Base-by-base conservation (phyloP, 2,888 invertebrate species). In the Aricia artaxerxes region DNA sequence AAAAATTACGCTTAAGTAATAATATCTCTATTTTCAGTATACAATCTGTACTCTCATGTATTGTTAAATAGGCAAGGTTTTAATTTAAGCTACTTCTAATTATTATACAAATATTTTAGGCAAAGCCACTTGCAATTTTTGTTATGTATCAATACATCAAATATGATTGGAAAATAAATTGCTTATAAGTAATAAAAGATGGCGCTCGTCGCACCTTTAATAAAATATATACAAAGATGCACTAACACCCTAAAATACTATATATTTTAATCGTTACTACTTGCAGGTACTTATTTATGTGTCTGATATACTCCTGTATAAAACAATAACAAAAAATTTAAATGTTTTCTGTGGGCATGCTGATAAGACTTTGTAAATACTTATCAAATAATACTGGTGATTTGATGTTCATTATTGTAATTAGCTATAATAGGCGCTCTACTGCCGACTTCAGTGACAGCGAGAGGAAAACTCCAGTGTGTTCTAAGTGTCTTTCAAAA, bases 341-440 rank as follows among this genome's bases (percentile, higher is more conserved):
- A 7, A 64, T 31, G 64, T 24, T 31, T 31, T 31, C 64, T 64
- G 31, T 64, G 31, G 64, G 64, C 11, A 64, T 24, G 64, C 64
- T 24, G 64, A 64, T 11, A 64, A 64, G 64, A 64, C 31, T 64
- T 64, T 64, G 64, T 64, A 64, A 64, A 64, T 64, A 64, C 64
- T 64, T 24, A 64, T 31, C 64, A 31, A 64, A 9, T 64, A 31
- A 64, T 24, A 64, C 64, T 64, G 31, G 64, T 64, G 31, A 64
- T 31, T 64, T 9, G 64, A 31, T 64, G 11, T 64, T 64, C 64
- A 64, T 64, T 31, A 64, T 64, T 64, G 64, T 64, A 64, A 64
- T 64, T 31, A 64, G 64, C 11, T 64, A 11, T 64, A 64, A 3
- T 31, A 31, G 11, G 61, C n/a, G 61, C n/a, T 61, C 61, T 61